Conservation (phyloP, 2,888 invertebrate genomes). For the Xanthia togata region DNA sequence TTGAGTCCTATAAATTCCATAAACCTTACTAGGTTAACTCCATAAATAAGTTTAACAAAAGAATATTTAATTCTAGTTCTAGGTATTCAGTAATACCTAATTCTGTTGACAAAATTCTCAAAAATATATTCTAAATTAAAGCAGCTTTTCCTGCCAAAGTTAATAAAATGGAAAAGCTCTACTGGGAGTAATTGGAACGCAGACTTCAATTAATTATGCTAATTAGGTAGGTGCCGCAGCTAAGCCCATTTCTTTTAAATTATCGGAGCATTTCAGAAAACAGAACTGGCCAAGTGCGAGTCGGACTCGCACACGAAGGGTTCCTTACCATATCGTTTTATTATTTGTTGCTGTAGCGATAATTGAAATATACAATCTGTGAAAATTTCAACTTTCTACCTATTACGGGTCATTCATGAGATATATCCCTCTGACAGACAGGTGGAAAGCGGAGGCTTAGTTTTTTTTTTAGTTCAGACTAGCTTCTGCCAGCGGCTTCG, state of each 20-base stretch:
- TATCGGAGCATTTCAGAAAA: neutral
- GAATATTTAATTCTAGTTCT: neutral
- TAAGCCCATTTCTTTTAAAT: neutral
- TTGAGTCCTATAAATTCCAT: neutral
- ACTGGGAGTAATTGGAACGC: conserved; percentile 5
- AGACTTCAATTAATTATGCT: conserved; percentile 21
- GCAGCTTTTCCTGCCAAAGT: neutral
- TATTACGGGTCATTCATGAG: too few species aligned
- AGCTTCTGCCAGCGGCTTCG: too few species aligned
- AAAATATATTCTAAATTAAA: neutral
- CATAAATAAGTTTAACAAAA: neutral
- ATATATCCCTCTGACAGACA: too few species aligned
- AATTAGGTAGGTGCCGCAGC: conserved; percentile 2
- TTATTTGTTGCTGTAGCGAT: too few species aligned
- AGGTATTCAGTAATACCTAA: neutral
- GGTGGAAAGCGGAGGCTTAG: too few species aligned
- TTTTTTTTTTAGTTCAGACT: too few species aligned
- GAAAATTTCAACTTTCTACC: too few species aligned
- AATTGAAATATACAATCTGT: too few species aligned
- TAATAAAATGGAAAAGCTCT: neutral
- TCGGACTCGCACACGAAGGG: too few species aligned
- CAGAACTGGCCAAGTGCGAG: too few species aligned
- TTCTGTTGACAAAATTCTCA: neutral
- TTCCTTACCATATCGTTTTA: too few species aligned
- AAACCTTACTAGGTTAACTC: neutral